A percentile compares a stretch with the other conserved stretches of the same genome.
These are phyloP conservation scores for Thryonomys swinderianus DNA, from an alignment of 2,113 vertebrate genomes.

Conservation along the genomic window DNA sequence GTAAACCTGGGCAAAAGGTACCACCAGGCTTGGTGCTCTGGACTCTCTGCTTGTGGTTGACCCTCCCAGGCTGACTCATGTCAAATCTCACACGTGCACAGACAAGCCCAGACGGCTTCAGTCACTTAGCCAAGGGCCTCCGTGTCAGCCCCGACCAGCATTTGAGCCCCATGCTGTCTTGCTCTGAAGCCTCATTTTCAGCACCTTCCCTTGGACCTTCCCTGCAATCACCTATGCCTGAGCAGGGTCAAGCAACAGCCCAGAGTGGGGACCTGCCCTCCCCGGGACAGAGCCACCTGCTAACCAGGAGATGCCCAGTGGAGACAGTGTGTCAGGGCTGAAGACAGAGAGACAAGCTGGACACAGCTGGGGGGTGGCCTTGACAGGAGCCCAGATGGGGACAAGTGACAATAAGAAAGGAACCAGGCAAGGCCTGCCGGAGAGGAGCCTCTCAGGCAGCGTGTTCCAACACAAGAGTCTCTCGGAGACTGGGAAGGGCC, in stretches of 20 bases:
- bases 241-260: background rate
- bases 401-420: background rate
- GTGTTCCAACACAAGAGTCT: background rate
- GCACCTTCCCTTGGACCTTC: background rate
- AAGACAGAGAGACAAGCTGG: background rate
- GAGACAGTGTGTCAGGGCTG: background rate
- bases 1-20: background rate
- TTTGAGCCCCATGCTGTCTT: background rate
- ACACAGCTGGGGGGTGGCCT: background rate
- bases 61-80: background rate
- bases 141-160: background rate
- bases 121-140: background rate
- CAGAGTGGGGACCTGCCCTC: background rate
- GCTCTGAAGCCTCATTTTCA: background rate
- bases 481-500: background rate
- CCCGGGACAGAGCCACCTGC: conserved; percentile 52
- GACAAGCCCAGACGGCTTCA: background rate
- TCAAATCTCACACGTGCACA: background rate
- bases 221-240: background rate
- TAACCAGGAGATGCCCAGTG: background rate
- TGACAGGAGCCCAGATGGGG: background rate
- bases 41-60: too few relatives aligned
- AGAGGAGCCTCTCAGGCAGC: background rate
- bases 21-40: background rate
- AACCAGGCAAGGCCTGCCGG: too few relatives aligned